These are phyloP conservation scores for Chaetogeoica ovagalla DNA, from an alignment of 2,888 invertebrate species.

Conservation along the genomic window DNA sequence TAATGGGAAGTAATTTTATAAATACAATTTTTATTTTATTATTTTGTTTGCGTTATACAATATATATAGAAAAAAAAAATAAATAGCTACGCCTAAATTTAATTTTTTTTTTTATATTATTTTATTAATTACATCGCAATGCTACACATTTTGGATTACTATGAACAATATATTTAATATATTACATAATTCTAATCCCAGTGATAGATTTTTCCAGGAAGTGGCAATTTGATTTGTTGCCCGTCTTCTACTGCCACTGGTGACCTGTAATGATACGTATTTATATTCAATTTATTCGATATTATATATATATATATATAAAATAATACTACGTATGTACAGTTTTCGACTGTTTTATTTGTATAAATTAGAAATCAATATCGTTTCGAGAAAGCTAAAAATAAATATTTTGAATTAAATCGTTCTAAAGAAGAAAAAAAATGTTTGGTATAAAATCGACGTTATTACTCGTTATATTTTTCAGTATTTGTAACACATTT, in stretches of 20 bases:
- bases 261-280: constrained; percentile 56
- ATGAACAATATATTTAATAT: background rate
- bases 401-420: too few relatives aligned
- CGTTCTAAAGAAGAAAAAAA: too few relatives aligned
- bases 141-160: constrained; percentile 5
- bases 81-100: background rate
- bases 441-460: too few relatives aligned
- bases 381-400: too few relatives aligned
- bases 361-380: too few relatives aligned
- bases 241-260: constrained; percentile 58
- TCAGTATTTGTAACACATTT: too few relatives aligned
- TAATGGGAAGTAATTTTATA: too few relatives aligned
- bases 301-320: too few relatives aligned
- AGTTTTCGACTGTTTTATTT: too few relatives aligned
- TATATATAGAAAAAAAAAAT: constrained; percentile 8
- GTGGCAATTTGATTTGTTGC: constrained; percentile 60
- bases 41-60: background rate
- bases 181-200: constrained; percentile 63
- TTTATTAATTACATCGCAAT: background rate
- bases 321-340: too few relatives aligned
- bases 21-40: background rate
- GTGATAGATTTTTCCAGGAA: constrained; percentile 65
- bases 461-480: too few relatives aligned
- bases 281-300: background rate
- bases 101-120: background rate